Percentiles rank a stretch among this genome's conserved stretches.
phyloP scores from a whole-genome alignment of 2,888 invertebrate genomes.

The Epistrophella euchroma region DNA sequence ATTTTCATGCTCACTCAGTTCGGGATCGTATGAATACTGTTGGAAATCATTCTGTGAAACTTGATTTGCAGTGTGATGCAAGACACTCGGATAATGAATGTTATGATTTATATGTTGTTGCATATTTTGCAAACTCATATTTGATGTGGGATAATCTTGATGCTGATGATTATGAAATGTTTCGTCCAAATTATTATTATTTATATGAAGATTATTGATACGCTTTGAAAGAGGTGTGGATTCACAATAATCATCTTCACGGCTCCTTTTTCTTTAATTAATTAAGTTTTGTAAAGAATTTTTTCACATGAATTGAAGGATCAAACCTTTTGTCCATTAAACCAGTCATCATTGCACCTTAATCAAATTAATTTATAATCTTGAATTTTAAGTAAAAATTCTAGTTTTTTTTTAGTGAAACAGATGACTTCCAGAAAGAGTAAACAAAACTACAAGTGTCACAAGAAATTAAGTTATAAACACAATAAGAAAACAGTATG shows the following conservation, averaged over 20 bases:
- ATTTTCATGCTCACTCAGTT: conserved; percentile 90
- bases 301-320: not conserved
- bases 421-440: conserved; percentile 46
- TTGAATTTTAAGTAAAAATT: conserved; percentile 17
- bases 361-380: conserved; percentile 15
- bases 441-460: conserved; percentile 26
- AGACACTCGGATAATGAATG: conserved; percentile 55
- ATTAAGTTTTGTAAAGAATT: conserved; percentile 41
- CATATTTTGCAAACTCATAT: conserved; percentile 75
- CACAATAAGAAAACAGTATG: conserved; percentile 8
- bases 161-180: conserved; percentile 38
- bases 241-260: conserved; percentile 91
- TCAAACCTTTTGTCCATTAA: conserved; percentile 80
- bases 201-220: conserved; percentile 94
- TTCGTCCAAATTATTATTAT: conserved; percentile 82
- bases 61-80: conserved; percentile 56
- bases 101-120: conserved; percentile 74
- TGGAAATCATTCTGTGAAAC: conserved; percentile 67
- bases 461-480: not conserved
- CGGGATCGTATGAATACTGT: conserved; percentile 87
- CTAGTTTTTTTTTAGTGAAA: conserved; percentile 20
- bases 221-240: conserved; percentile 94
- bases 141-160: conserved; percentile 59
- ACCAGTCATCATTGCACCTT: conserved; percentile 78
- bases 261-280: conserved; percentile 89